phyloP scores from a whole-genome alignment of 2,113 vertebrate genomes.

The Xyliphius kryptos region DNA sequence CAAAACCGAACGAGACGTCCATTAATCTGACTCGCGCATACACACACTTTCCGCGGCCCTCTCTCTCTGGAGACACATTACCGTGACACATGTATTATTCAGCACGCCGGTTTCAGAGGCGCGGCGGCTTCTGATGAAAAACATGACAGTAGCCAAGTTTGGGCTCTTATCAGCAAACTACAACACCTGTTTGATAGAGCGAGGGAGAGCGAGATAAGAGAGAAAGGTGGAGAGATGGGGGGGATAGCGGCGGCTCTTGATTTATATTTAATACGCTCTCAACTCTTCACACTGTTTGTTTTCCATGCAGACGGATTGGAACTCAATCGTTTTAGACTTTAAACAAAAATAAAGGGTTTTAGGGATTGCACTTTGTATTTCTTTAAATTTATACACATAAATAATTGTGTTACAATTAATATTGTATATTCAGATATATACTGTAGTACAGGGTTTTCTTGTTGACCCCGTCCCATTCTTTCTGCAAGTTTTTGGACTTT shows the following conservation, averaged over 20 bases:
- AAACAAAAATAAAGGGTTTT: too few relatives aligned
- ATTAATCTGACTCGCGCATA: constrained; percentile 55
- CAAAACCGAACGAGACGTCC: constrained; percentile 64
- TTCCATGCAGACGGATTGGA: constrained; percentile 6
- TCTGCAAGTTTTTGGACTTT: too few relatives aligned
- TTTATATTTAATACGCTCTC: constrained; percentile 69
- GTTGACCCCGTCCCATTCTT: too few relatives aligned
- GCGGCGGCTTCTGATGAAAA: constrained; percentile 62
- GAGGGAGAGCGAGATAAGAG: constrained; percentile 44
- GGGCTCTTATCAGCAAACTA: constrained; percentile 57
- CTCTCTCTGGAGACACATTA: constrained; percentile 63
- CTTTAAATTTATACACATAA: too few relatives aligned
- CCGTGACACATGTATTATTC: constrained; percentile 73
- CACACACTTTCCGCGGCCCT: constrained; percentile 30
- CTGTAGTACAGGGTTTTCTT: too few relatives aligned
- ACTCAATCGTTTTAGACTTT: too few relatives aligned
- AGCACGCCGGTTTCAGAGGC: constrained; percentile 65
- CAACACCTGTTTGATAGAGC: constrained; percentile 65
- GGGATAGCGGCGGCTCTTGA: constrained; percentile 49
- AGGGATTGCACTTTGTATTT: too few relatives aligned
- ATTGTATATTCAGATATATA: too few relatives aligned
- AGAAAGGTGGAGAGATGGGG: constrained; percentile 1
- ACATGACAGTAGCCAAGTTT: constrained; percentile 68
- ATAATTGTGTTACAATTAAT: too few relatives aligned
- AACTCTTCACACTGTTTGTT: constrained; percentile 58